Evolutionary conservation across 2,113 vertebrate species (phyloP), one percentile per base, ranked within the genome.

Genomic region (rat (Rattus norvegicus)): DNA sequence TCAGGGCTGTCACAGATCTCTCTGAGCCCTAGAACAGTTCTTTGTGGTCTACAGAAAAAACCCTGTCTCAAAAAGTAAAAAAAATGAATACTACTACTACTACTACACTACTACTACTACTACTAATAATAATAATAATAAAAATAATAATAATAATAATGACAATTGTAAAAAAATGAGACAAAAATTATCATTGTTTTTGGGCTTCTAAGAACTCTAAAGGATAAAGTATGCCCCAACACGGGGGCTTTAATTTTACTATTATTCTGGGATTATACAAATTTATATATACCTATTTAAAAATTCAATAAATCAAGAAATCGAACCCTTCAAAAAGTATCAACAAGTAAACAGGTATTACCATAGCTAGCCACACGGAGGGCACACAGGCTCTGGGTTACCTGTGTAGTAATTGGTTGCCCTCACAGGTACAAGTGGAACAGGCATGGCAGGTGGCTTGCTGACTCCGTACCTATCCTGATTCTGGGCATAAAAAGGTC

Each of bases 251-350:
- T 49, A 65, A 52, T 76, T 76, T 92, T 75, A 88, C 43, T 88
- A 54, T 39, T 72, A 54, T n/a, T 39, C 67, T 28, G 5, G 83
- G 13, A 75, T 76, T 95, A 80, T 65, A 83, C 4, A 94, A 63
- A 75, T 84, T 76, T n/a, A 81, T 70, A 73, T 91, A 81, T 11
- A 93, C 7, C 63, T 88, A 85, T 13, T 95, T 39, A 95, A 83
- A 93, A 94, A 43, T 33, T 24, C 89, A 79, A 95, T 43, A 43
- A 79, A 70, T 90, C 20, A 84, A 96, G 49, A 93, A 91, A 91
- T 81, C 26, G 4, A 95, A 67, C 17, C 49, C 2, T 91, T 70
- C 8, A 47, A 65, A 96, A 69, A 54, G 16, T 39, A 89, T 67
- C 5, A 75, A 9, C 67, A 16, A 93, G 43, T 49, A 89, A 90